Evolutionary conservation across 2,888 invertebrate species (phyloP).

Genomic region (Melanchra persicariae): DNA sequence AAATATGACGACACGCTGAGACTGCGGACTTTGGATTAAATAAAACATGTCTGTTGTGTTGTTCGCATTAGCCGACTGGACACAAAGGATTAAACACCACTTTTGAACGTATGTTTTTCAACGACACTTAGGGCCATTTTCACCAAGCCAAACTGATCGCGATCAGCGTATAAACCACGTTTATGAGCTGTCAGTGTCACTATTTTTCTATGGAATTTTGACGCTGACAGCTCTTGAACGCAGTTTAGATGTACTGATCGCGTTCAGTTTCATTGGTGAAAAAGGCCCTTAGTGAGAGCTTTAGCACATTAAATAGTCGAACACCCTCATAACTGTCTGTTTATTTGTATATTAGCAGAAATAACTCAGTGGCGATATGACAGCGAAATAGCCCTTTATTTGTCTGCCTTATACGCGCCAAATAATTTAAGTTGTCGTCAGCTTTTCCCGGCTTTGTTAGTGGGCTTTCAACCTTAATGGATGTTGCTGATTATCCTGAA

Average conservation of each 20-base stretch:
- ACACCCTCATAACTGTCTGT: slow-evolving; percentile 34
- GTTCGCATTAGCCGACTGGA: slow-evolving; percentile 48
- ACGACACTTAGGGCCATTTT: slow-evolving; percentile 55
- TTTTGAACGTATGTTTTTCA: slow-evolving; percentile 58
- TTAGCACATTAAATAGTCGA: slow-evolving; percentile 54
- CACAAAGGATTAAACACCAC: slow-evolving; percentile 65
- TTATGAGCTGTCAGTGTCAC: too few relatives aligned
- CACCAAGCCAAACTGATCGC: too few relatives aligned
- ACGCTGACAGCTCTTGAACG: too few relatives aligned
- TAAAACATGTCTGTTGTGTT: slow-evolving; percentile 68
- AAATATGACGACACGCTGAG: slow-evolving; percentile 66
- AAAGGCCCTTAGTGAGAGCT: too few relatives aligned
- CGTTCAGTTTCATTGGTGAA: too few relatives aligned
- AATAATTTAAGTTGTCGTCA: slow-evolving; percentile 14
- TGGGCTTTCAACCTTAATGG: slow-evolving; percentile 26
- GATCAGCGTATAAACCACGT: too few relatives aligned
- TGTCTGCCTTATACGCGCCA: slow-evolving; percentile 6
- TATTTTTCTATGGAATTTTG: too few relatives aligned
- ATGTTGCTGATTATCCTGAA: slow-evolving; percentile 32
- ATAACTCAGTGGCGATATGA: slow-evolving; percentile 25
- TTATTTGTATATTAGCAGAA: slow-evolving; percentile 26
- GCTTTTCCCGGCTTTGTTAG: slow-evolving; percentile 1
- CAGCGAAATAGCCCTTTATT: slow-evolving; percentile 21
- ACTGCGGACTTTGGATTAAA: slow-evolving; percentile 68
- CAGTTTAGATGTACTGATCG: too few relatives aligned